Base-by-base conservation (phyloP, 1,140 invertebrate species). In the Procambarus clarkii region DNA sequence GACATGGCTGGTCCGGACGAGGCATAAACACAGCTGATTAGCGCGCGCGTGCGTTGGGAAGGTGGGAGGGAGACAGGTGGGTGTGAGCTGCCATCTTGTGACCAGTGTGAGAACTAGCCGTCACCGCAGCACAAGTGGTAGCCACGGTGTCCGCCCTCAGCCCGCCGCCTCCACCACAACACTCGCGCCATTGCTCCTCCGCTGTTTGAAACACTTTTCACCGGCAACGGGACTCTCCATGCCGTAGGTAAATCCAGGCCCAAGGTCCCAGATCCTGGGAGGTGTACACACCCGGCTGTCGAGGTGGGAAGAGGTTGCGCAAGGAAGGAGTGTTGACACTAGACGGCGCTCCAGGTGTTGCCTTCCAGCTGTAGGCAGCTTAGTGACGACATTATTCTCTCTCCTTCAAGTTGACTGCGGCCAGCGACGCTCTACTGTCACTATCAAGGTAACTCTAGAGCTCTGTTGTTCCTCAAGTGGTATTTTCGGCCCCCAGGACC, bases 61-160 rank as follows among this genome's bases (percentile, higher is more conserved):
- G 5, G 50, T 54, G 8, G 50, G 8, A 34, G 81, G 21, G 50
- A 50, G 58, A 58, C 58, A 46, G 58, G 54, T 45, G 58, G 83
- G 50, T 46, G 50, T 46, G 69, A 46, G 83, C 60, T 50, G 83
- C 69, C 83, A 50, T 76, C 83, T 86, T 69, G 83, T 50, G 69
- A 48, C 83, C 21, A 50, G 83, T 86, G 83, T 44, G 34, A 44
- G 83, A 86, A 86, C 83, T 76, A 86, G 80, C 9, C 50, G 64
- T 46, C 71, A 48, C 83, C 83, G 76, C 83, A 69, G 45, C 83
- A 85, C 60, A 48, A 24, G 24, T 11, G 24, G 64, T 44, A 1
- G 64, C 45, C 48, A 54, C 8, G 13, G 50, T 13, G 8, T 54
- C 8, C 50, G 7, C 11, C n/a, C n/a, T 21, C 58, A 46, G 2